Evolutionary conservation across 2,113 vertebrate genomes (phyloP).

Genomic region (Plotosus lineatus): DNA sequence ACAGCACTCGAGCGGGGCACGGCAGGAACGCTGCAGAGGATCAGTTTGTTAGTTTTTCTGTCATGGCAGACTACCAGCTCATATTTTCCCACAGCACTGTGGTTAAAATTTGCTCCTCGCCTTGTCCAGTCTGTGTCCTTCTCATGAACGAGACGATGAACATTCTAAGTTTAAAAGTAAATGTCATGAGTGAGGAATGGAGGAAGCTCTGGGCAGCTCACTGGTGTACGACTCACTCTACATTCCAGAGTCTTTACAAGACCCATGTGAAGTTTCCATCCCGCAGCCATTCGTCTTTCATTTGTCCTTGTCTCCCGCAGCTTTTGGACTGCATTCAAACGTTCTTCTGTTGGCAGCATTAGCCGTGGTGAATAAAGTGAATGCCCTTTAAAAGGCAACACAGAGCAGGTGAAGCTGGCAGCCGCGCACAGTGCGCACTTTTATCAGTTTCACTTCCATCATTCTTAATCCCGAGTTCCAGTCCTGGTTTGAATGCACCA

Average conservation of each 20-base stretch:
- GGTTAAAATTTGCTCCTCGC: not conserved
- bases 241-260: constrained; percentile 56
- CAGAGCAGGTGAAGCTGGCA: constrained; percentile 8
- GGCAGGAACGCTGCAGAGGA: not conserved
- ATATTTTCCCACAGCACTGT: not conserved
- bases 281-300: constrained; percentile 58
- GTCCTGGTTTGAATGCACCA: not conserved
- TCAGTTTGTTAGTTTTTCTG: constrained; percentile 8
- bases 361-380: constrained; percentile 41
- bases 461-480: not conserved
- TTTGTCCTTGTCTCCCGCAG: constrained; percentile 40
- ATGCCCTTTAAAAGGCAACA: constrained; percentile 38
- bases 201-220: constrained; percentile 35
- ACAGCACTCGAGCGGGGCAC: not conserved
- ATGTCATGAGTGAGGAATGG: constrained; percentile 25
- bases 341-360: constrained; percentile 38
- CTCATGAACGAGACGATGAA: constrained; percentile 19
- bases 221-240: constrained; percentile 49
- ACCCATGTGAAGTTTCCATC: constrained; percentile 58
- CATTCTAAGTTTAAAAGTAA: constrained; percentile 23
- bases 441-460: constrained; percentile 12
- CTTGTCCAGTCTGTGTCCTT: not conserved
- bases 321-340: constrained; percentile 49
- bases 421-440: not conserved
- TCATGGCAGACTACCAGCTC: not conserved